These are phyloP conservation scores for Speoplatyrhinus poulsoni DNA, from an alignment of 2,113 vertebrate genomes.

Conservation along the genomic window DNA sequence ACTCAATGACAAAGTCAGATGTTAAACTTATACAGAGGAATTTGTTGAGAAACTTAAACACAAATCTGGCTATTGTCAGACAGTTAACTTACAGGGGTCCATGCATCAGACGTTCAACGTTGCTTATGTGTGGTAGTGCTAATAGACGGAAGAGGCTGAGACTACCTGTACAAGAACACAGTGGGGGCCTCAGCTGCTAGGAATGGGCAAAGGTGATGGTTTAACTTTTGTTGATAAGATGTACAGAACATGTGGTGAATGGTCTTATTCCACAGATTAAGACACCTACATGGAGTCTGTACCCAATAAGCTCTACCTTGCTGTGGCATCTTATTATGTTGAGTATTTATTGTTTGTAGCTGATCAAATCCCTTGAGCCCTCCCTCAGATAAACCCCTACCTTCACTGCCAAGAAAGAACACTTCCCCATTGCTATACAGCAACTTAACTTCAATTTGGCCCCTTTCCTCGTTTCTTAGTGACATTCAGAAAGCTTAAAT, in stretches of 20 bases:
- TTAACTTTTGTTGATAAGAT: slow-evolving; percentile 26
- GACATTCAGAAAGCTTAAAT: neutral
- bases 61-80: too few species aligned
- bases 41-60: too few species aligned
- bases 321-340: slow-evolving; percentile 17
- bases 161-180: slow-evolving; percentile 34
- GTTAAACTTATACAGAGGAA: too few species aligned
- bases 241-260: neutral
- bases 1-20: too few species aligned
- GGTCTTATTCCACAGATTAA: too few species aligned
- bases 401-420: slow-evolving; percentile 12
- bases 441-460: slow-evolving; percentile 4
- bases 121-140: too few species aligned
- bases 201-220: slow-evolving; percentile 20
- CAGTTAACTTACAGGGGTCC: too few species aligned
- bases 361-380: slow-evolving; percentile 29
- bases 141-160: too few species aligned
- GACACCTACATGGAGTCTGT: neutral
- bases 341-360: slow-evolving; percentile 41
- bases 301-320: neutral
- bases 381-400: slow-evolving; percentile 22
- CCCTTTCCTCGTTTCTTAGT: neutral
- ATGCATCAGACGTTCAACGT: too few species aligned
- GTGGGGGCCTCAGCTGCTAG: slow-evolving; percentile 25
- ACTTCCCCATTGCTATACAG: slow-evolving; percentile 25